Evolutionary conservation across 2,797 vertebrate genomes (phyloP), one percentile per base, ranked within the genome.

Genomic region (Chanos chanos): DNA sequence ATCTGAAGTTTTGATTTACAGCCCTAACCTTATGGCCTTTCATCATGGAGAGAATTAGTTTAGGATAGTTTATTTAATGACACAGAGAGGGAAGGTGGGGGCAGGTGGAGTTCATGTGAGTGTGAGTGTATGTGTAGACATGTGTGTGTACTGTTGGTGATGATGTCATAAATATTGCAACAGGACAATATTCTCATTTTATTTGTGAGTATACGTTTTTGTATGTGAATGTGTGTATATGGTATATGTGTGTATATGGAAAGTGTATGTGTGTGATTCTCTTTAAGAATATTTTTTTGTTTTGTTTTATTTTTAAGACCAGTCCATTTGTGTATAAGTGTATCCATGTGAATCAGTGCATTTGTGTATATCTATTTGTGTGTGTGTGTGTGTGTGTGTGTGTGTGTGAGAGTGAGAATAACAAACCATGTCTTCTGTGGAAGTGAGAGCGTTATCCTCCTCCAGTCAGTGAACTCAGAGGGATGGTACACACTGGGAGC

Each of bases 351-450:
- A 3, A 21, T 7, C 4, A 45, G 34, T 31, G 13, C 30, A 27
- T 15, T n/a, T 21, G 21, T 21, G 19, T 22, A n/a, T 5, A 3
- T 8, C 5, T 7, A 9, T 33, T 10, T 50, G 31, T 40, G 7
- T 44, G 5, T 47, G 8, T 15, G 19, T 18, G 40, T 18, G 13
- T 36, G 9, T 15, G 34, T 15, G 10, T 51, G 5, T 51, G 4
- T 40, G 16, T 61, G 10, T 24, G 30, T 25, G 19, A 57, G 2
- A 61, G 36, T 37, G 9, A 30, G n/a, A 34, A n/a, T 27, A 52
- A 61, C 90, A 90, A 63, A 98, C 97, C 96, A 99, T 34, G 94
- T 97, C 81, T 99, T 98, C 77, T 97, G 94, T 28, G 94, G 94
- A 69, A 99, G 85, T 49, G 92, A 90, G 54, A 98, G 89, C 0